Percentiles rank a stretch among this genome's conserved stretches.
These are phyloP conservation scores for Tragopan temminckii DNA, from an alignment of 2,797 vertebrate genomes.

Conservation along the genomic window DNA sequence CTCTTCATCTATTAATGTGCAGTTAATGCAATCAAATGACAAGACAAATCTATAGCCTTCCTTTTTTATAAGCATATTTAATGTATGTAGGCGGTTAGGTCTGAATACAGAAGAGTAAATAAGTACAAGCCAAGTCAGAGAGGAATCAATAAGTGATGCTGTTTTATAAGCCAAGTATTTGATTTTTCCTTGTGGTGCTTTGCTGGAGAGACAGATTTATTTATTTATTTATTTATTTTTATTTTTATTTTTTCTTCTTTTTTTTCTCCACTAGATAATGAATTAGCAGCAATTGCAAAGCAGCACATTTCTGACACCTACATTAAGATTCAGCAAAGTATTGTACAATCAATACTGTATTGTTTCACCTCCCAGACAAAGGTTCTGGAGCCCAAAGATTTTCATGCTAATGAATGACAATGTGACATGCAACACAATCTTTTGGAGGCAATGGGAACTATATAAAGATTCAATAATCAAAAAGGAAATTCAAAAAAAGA, in stretches of 20 bases:
- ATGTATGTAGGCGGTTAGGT: neutral
- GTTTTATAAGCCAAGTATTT: slow-evolving; percentile 19
- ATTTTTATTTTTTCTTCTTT: neutral
- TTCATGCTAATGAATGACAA: neutral
- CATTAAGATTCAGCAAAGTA: neutral
- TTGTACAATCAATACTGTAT: neutral
- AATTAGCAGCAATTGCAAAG: neutral
- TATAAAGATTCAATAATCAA: neutral
- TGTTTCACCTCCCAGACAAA: neutral
- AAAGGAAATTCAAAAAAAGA: neutral
- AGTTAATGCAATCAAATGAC: slow-evolving; percentile 37
- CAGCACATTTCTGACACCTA: neutral
- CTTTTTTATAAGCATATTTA: slow-evolving; percentile 15
- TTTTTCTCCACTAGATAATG: neutral
- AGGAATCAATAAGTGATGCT: slow-evolving; percentile 8
- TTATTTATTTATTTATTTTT: neutral
- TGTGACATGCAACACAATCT: neutral
- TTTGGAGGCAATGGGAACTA: neutral
- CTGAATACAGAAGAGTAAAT: slow-evolving; percentile 4
- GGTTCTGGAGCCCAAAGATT: neutral
- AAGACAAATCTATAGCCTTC: slow-evolving; percentile 12
- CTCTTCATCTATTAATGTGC: slow-evolving; percentile 41
- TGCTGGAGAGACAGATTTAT: neutral
- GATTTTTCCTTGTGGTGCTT: neutral
- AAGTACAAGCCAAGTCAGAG: neutral